These are phyloP conservation scores for Trichacis sp. DNA, from an alignment of 2,888 invertebrate genomes.

Conservation along the genomic window DNA sequence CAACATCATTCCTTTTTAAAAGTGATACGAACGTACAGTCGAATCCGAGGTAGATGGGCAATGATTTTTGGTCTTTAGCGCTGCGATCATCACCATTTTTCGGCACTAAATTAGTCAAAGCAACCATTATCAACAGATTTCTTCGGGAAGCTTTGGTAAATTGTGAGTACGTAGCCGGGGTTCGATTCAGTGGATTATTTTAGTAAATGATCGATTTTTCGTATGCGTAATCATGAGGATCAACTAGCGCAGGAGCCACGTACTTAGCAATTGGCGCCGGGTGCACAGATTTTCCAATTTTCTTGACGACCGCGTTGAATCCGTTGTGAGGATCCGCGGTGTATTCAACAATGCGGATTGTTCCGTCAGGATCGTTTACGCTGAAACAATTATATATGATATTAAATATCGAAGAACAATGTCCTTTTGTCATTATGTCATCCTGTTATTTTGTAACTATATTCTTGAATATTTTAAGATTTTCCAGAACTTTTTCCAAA, in stretches of 20 bases:
- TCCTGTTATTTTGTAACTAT: too few species aligned
- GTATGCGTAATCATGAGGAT: constrained; percentile 21
- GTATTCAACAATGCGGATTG: constrained; percentile 63
- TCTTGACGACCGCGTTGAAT: constrained; percentile 66
- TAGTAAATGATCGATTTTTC: constrained; percentile 33
- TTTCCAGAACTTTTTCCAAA: too few species aligned
- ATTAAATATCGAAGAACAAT: constrained; percentile 37
- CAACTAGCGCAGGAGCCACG: not conserved
- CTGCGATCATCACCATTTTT: not conserved
- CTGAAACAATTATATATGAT: constrained; percentile 66
- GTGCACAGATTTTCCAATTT: constrained; percentile 60
- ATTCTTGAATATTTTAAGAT: too few species aligned
- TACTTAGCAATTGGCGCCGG: constrained; percentile 52
- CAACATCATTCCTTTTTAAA: not conserved
- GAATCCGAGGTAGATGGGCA: constrained; percentile 1
- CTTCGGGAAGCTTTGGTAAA: not conserved
- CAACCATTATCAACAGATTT: not conserved
- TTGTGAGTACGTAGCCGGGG: not conserved
- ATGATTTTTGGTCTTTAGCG: not conserved
- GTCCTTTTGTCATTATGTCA: too few species aligned
- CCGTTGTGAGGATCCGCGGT: constrained; percentile 66
- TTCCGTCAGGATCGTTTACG: constrained; percentile 65
- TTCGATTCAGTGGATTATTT: not conserved
- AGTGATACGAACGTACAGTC: not conserved
- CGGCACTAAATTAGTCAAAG: not conserved